Conservation (phyloP, 2,113 vertebrate genomes). For the Ondatra zibethicus region DNA sequence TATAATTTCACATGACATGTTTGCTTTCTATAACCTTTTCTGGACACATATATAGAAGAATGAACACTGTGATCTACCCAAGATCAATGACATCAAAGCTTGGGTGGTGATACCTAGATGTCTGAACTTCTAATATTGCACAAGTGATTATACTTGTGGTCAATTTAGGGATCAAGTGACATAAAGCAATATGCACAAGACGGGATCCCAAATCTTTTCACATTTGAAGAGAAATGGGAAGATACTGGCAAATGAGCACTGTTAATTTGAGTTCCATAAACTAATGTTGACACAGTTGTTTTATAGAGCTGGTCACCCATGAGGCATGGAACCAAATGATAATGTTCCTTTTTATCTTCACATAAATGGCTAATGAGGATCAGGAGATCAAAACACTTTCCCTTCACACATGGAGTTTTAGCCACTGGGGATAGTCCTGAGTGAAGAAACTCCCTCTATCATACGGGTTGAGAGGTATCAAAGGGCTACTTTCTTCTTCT, state of each 20-base stretch:
- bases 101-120: neutral
- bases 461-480: neutral
- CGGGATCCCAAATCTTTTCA: neutral
- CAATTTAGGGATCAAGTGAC: neutral
- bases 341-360: conserved; percentile 8
- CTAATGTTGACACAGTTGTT: conserved; percentile 32
- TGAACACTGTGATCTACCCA: neutral
- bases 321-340: neutral
- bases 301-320: conserved; percentile 10
- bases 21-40: conserved; percentile 41
- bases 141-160: neutral
- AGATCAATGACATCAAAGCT: conserved; percentile 44
- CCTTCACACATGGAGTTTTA: neutral
- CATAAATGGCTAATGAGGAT: conserved; percentile 30
- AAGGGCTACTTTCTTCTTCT: neutral
- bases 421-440: neutral
- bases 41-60: neutral
- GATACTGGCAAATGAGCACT: neutral
- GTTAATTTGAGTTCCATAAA: conserved; percentile 24
- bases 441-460: neutral
- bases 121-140: neutral
- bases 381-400: conserved; percentile 27
- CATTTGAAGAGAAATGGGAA: conserved; percentile 43
- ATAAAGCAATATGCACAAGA: conserved; percentile 1
- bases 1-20: neutral